Evolutionary conservation across 2,888 invertebrate genomes (phyloP), one percentile per base, ranked within the genome.

Genomic region (Rotaria macrura): DNA sequence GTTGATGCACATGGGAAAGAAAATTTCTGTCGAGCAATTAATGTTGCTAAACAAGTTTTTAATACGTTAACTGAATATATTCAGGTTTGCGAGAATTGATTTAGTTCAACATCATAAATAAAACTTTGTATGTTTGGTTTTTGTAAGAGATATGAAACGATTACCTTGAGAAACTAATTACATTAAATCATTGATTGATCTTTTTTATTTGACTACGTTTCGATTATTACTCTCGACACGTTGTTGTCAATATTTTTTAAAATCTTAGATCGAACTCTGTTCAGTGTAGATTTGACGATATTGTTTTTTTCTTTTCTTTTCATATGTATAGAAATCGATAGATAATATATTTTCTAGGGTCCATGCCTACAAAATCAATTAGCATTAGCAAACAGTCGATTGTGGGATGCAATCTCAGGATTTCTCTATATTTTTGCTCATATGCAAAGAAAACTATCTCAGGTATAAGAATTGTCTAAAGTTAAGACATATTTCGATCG

Each of bases 401-500:
- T 99, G 90, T 99, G 99, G 99, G 99, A 99, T 92, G 99, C 99
- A 0, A 98, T 99, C 9, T 98, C 98, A 65, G 98, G 99, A 91
- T 99, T 99, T 92, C 94, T 99, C 85, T 99, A 99, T 92, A 93
- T 99, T 14, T 99, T 99, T 92, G 98, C 99, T 0, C 97, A 99
- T 91, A 99, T 99, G 99, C 99, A 99, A 91, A 97, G 97, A 91
- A 99, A 99, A 92, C 92, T 85, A 79, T 79, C 79, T 12, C 79
- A 43, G 43, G 79, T 79, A 79, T 12, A 79, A 23, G n/a, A n/a
- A n/a, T n/a, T n/a, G n/a, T n/a, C n/a, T n/a, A 25, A 10, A 3
- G 14, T 34, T 14, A 5, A 29, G 29, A 14, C 34, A 65, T 65
- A 0, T 25, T 29, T 65, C 29, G 14, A 34, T 29, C 5, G 34